Evolutionary conservation across 2,113 vertebrate species (phyloP).

Genomic region (Podiceps cristatus): DNA sequence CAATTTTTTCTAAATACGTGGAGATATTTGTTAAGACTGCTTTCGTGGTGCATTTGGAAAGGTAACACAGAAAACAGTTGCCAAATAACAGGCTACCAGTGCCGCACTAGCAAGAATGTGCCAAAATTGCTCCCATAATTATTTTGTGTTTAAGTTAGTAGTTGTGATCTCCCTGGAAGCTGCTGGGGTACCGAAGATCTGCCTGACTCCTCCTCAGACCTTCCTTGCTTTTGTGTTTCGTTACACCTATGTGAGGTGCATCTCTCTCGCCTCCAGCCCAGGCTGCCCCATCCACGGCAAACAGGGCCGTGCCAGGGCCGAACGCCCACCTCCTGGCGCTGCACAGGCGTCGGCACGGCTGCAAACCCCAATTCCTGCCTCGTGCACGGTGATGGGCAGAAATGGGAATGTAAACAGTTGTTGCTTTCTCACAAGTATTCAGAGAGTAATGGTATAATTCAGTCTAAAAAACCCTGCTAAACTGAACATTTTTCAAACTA

Average conservation of each 20-base stretch:
- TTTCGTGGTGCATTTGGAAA: background rate
- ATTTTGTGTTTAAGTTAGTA: background rate
- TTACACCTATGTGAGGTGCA: rapidly evolving
- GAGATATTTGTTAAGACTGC: background rate
- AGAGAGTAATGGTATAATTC: background rate
- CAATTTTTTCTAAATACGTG: background rate
- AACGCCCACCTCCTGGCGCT: background rate
- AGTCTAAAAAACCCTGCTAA: background rate
- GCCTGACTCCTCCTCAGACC: background rate
- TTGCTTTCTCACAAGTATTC: background rate
- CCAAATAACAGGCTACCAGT: background rate
- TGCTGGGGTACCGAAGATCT: background rate
- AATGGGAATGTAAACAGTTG: rapidly evolving
- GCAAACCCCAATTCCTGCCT: background rate
- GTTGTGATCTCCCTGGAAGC: background rate
- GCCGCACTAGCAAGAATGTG: rapidly evolving
- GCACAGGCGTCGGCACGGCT: background rate
- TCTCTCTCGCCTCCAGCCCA: background rate
- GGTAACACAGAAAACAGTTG: background rate
- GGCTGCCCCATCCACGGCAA: background rate
- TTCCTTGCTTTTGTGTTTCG: background rate
- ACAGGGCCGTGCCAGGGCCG: too few species aligned
- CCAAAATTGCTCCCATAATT: background rate
- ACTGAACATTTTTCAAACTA: background rate
- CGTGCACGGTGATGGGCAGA: background rate